A percentile compares a stretch with the other conserved stretches of the same genome.
These are phyloP conservation scores for Apteryx mantelli DNA, from an alignment of 2,113 vertebrate genomes.

Conservation along the genomic window DNA sequence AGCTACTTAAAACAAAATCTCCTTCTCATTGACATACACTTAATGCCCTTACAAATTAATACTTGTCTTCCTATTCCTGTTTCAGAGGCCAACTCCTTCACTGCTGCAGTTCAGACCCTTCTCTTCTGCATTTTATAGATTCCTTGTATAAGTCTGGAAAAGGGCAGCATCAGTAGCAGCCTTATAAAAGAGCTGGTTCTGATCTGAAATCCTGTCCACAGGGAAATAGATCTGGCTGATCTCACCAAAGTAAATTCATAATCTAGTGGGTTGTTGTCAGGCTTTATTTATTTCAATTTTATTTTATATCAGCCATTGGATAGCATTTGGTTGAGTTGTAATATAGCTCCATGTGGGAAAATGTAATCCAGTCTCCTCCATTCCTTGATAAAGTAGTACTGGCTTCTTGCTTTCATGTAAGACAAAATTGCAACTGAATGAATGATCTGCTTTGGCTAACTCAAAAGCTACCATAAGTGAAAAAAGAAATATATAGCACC, in stretches of 20 bases:
- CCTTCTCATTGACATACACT: rapidly evolving
- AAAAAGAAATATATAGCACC: neutral
- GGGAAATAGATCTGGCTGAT: neutral
- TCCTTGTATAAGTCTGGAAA: neutral
- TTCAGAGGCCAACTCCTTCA: neutral
- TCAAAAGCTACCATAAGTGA: neutral
- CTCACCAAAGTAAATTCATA: neutral
- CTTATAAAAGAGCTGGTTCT: neutral
- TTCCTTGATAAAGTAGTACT: neutral
- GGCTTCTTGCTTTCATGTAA: neutral
- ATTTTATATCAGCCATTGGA: neutral
- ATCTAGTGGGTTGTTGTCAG: neutral
- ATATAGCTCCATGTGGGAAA: neutral
- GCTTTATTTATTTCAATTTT: neutral
- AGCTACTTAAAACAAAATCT: neutral
- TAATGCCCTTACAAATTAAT: neutral
- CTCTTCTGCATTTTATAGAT: neutral
- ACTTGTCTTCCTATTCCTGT: neutral
- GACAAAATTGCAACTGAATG: neutral
- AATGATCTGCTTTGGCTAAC: neutral
- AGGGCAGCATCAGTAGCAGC: neutral
- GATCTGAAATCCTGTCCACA: neutral
- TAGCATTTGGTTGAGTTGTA: neutral
- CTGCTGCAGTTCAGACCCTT: neutral
- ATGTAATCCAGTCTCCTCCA: neutral